Percentiles rank a stretch among this genome's conserved stretches.
Conservation (phyloP, 2,113 vertebrate genomes). For the Muntiacus muntjak region DNA sequence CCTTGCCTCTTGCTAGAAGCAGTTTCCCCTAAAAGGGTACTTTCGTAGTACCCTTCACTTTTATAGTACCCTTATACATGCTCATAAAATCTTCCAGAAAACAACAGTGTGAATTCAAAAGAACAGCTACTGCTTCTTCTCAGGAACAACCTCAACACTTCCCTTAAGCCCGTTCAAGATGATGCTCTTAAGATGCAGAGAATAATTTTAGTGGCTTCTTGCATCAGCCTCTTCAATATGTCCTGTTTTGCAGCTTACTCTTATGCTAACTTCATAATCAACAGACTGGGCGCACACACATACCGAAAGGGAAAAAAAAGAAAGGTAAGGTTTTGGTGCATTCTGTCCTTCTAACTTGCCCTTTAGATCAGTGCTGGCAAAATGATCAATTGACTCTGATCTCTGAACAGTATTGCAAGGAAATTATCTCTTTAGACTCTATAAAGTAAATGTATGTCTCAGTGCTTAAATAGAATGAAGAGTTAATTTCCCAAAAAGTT, state of each 20-base stretch:
- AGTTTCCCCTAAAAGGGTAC: background rate
- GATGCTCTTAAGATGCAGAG: background rate
- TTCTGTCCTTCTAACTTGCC: background rate
- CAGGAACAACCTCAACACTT: background rate
- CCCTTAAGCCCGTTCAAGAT: background rate
- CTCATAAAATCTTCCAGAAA: constrained; percentile 1
- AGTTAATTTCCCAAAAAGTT: background rate
- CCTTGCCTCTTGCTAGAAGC: background rate
- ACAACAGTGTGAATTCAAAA: background rate
- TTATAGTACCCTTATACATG: background rate
- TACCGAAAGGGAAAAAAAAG: background rate
- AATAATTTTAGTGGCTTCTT: background rate
- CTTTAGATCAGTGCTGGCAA: background rate
- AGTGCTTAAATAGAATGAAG: background rate
- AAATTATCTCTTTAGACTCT: background rate
- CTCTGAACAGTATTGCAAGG: background rate
- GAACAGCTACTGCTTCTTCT: background rate
- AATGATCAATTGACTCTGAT: background rate
- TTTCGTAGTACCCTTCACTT: background rate
- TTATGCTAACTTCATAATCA: background rate
- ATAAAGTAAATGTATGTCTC: background rate
- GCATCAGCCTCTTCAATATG: background rate
- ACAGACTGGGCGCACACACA: background rate
- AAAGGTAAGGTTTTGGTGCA: background rate
- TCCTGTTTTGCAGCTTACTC: background rate